Evolutionary conservation across 30 jellyfish, hydroid and myxozoan species (phyloP), one percentile per base, ranked within the genome.

Genomic region (Cassiopea andromeda): DNA sequence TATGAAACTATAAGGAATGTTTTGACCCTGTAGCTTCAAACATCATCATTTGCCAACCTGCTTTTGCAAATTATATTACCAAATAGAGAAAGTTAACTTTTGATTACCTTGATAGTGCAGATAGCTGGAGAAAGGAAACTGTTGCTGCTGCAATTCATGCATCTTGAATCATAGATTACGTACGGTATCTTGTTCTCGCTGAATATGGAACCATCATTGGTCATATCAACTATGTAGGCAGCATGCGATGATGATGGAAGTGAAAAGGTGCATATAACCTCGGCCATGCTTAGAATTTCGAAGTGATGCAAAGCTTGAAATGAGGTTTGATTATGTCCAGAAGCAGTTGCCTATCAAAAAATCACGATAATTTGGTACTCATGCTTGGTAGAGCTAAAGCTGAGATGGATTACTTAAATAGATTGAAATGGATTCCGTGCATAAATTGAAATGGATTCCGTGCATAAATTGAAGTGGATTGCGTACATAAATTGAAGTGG

Each of bases 201-300:
- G 81, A 59, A 81, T 17, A 81, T 14, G 47, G 1, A 17, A 5
- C 81, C 81, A 69, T 81, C 82, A 69, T 61, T 81, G 50, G 82
- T 57, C 9, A 60, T 44, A 18, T 81, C 90, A 3, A 81, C 27
- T 57, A 81, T 2, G 46, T 64, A 64, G 15, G 54, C 81, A 54
- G 83, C 98, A 13, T 84, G 61, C 14, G 98, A 93, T 44, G 48
- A 27, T 1, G 93, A 93, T 1, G 46, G 60, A 15, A 72, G 64
- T 54, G 64, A 54, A 54, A 54, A 57, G 48, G 60, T 48, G 78
- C 98, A 92, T 27, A 88, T 47, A 15, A 80, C 89, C 75, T 92
- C 98, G 1, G 86, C 91, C 75, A 92, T 85, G 43, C 98, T 92
- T 18, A 92, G 89, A 57, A 92, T 86, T 27, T 82, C 76, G 10